Base-by-base conservation (phyloP, 2,888 invertebrate species). In the Mythimna ferrago region DNA sequence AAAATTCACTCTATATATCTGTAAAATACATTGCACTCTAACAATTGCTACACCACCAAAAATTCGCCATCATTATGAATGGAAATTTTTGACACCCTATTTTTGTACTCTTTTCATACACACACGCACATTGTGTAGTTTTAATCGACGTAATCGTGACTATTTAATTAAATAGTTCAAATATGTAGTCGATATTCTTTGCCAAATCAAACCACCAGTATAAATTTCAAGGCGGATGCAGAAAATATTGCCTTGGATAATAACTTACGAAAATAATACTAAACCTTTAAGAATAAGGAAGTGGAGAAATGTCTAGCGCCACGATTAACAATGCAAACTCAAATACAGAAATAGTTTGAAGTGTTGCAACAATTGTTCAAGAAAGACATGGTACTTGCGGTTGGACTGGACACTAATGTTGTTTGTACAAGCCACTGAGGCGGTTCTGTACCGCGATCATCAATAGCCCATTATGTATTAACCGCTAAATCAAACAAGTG, bases 401-500 rank as follows among this genome's bases (percentile, higher is more conserved):
- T 76, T 53, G 61, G 41, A 38, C 51, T 53, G 64, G 44, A 54
- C 44, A 61, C 35, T 69, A 73, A 73, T 60, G 67, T 26, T 68
- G 71, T 66, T 70, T 67, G 70, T 71, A 35, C 41, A 67, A 60
- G 38, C 38, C 64, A 66, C 63, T 73, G 61, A 74, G 57, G 56
- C 44, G 57, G 61, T 64, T 69, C 26, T 72, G 71, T 62, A 62
- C 35, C 54, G 57, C 60, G 66, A 73, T 81, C 73, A 75, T 81
- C 72, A 75, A 71, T 72, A 72, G 60, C 53, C 56, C 73, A 83
- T 83, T 85, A 85, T 77, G 73, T 66, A 61, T 73, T 71, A 80
- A 85, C 81, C 68, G 73, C 84, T 76, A 78, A 78, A 74, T 81
- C 76, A 75, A 85, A 84, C 78, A 79, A 84, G 79, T 80, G 76